A percentile compares a stretch with the other conserved stretches of the same genome.
Evolutionary conservation across 2,797 vertebrate genomes (phyloP).

Genomic region (Luscinia megarhynchos): DNA sequence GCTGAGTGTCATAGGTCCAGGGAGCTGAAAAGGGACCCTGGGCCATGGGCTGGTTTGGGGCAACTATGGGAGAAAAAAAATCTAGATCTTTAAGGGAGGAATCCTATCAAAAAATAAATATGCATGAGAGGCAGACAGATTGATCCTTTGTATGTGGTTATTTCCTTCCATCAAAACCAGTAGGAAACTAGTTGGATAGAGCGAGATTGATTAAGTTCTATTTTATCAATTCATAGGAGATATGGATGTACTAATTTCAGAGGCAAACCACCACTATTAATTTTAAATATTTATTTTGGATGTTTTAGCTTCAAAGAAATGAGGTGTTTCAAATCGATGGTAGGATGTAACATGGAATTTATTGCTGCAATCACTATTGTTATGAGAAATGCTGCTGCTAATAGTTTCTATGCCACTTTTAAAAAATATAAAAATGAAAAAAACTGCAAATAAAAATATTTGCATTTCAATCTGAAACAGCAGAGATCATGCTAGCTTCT

Average conservation of each 20-base stretch:
- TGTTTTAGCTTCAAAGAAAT: not conserved
- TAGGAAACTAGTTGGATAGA: not conserved
- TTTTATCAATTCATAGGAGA: not conserved
- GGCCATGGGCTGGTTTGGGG: accelerated
- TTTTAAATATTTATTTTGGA: not conserved
- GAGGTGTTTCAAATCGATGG: not conserved
- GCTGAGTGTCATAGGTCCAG: accelerated
- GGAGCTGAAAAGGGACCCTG: not conserved
- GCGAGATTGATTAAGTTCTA: not conserved
- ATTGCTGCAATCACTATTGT: not conserved
- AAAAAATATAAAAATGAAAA: not conserved
- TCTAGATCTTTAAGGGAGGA: not conserved
- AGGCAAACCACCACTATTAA: not conserved
- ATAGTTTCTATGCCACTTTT: not conserved
- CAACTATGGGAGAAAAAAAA: not conserved
- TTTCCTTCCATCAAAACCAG: not conserved
- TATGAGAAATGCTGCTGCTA: not conserved
- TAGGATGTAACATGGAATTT: not conserved
- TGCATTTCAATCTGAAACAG: not conserved
- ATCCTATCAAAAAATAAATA: not conserved
- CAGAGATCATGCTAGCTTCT: not conserved
- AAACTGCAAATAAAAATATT: not conserved
- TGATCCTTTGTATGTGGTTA: not conserved
- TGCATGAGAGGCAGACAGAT: accelerated
- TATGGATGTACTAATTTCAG: not conserved